These are phyloP conservation scores for Sarcophaga carnaria DNA, from an alignment of 2,888 invertebrate species.

Conservation along the genomic window DNA sequence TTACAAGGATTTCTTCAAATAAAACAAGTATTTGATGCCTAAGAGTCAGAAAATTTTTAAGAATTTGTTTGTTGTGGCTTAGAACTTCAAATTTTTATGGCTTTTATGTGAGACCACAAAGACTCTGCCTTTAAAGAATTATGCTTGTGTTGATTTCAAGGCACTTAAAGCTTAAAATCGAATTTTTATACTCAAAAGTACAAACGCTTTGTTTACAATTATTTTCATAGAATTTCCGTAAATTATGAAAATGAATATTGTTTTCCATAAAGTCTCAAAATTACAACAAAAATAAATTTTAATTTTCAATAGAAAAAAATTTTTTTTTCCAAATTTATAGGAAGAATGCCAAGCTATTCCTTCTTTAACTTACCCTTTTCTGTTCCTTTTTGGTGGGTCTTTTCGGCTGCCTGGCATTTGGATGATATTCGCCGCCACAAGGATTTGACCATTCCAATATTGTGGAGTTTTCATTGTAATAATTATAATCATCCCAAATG, in stretches of 20 bases:
- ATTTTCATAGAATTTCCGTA: neutral
- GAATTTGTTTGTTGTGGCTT: too few relatives aligned
- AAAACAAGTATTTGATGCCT: too few relatives aligned
- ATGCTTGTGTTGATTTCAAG: too few relatives aligned
- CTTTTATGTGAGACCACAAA: too few relatives aligned
- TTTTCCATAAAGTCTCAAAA: neutral
- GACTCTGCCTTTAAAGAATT: too few relatives aligned
- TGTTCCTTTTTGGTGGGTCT: constrained; percentile 57
- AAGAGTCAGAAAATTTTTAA: too few relatives aligned
- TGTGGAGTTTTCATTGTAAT: constrained; percentile 76
- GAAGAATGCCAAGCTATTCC: too few relatives aligned
- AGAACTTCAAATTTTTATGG: too few relatives aligned
- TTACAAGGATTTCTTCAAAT: too few relatives aligned
- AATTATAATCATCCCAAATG: constrained; percentile 75
- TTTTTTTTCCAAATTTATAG: neutral
- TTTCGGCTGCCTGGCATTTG: constrained; percentile 61
- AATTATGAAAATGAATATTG: constrained; percentile 1
- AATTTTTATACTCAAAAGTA: neutral
- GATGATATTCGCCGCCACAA: constrained; percentile 76
- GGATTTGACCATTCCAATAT: constrained; percentile 78
- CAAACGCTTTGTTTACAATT: neutral
- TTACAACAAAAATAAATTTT: neutral
- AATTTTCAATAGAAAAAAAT: neutral
- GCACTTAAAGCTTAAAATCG: too few relatives aligned
- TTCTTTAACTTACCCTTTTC: constrained; percentile 48